Base-by-base conservation (phyloP, 2,888 invertebrate genomes). In the Eubasilissa splendida region DNA sequence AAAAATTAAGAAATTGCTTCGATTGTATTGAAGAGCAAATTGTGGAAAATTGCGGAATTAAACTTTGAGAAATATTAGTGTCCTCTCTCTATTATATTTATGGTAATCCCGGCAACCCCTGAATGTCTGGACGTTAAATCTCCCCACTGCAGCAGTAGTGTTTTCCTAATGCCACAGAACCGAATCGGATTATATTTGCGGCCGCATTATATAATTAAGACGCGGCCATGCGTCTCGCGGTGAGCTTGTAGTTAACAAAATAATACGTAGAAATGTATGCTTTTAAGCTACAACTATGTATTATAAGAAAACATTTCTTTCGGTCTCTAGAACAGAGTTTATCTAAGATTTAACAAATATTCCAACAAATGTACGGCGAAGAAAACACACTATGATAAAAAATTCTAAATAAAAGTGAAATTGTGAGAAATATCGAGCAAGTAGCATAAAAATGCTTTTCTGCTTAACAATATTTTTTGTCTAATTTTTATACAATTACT, bases 41-140 rank as follows among this genome's bases (percentile, higher is more conserved):
- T 11, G 31, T 22, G 63, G 22, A 31, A 31, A 5, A 22, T 22
- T 0, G 4, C 8, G 31, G 11, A 4, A 22, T 63, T 1, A 63
- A 3, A 31, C 22, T 8, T 63, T 63, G 22, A 63, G 63, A n/a
- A 59, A 59, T 12, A 14, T 11, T 2, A 63, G 31, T 54, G 54
- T 65, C 65, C 50, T 54, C 70, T 74, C 66, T 65, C 52, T 75
- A 80, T 82, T 80, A 78, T 82, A 78, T 80, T 80, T 80, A 82
- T 78, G 82, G 80, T 78, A 82, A 80, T 80, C 73, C 79, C 14
- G 73, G 31, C 65, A 14, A 33, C 71, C 76, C 71, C 68, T 50
- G 54, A 42, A 77, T 77, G 68, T 59, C 68, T 68, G 77, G 22
- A 54, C 11, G 58, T 58, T 75, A 60, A 75, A 77, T 59, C 68